Evolutionary conservation across 1,140 invertebrate genomes (phyloP).

Genomic region (Leptinotarsa lineolata): DNA sequence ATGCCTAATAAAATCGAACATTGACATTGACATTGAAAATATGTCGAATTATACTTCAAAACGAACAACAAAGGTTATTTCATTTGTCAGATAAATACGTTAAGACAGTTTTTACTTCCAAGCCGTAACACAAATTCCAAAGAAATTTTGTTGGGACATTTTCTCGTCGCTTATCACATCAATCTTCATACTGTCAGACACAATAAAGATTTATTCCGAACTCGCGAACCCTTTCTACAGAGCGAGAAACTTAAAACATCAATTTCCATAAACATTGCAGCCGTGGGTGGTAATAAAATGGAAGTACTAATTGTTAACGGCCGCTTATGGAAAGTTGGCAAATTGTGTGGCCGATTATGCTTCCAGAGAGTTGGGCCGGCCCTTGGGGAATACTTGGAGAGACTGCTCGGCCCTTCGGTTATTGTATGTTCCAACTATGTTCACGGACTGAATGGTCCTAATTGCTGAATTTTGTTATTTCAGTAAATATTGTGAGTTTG

Average conservation of each 20-base stretch:
- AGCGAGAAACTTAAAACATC: conserved; percentile 25
- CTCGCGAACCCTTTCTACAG: neutral
- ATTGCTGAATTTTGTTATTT: conserved; percentile 12
- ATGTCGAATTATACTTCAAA: too few relatives aligned
- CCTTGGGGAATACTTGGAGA: conserved; percentile 1
- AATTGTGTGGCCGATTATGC: conserved; percentile 20
- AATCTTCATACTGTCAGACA: conserved; percentile 10
- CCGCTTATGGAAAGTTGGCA: conserved; percentile 24
- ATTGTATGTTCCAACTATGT: neutral
- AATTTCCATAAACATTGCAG: conserved; percentile 14
- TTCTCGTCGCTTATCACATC: neutral
- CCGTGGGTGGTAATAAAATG: conserved; percentile 7
- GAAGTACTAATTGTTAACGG: conserved; percentile 28
- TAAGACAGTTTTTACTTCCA: too few relatives aligned
- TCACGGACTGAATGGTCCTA: neutral
- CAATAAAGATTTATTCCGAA: conserved; percentile 19
- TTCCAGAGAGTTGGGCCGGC: neutral
- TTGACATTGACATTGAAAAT: too few relatives aligned
- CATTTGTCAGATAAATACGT: too few relatives aligned
- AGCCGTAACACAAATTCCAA: too few relatives aligned
- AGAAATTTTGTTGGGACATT: neutral
- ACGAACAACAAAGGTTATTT: too few relatives aligned
- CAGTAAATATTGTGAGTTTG: neutral
- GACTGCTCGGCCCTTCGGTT: neutral
- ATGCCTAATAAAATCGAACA: too few relatives aligned